These are phyloP conservation scores for Odiellus spinosus DNA, from an alignment of 2,888 invertebrate genomes.

Conservation along the genomic window DNA sequence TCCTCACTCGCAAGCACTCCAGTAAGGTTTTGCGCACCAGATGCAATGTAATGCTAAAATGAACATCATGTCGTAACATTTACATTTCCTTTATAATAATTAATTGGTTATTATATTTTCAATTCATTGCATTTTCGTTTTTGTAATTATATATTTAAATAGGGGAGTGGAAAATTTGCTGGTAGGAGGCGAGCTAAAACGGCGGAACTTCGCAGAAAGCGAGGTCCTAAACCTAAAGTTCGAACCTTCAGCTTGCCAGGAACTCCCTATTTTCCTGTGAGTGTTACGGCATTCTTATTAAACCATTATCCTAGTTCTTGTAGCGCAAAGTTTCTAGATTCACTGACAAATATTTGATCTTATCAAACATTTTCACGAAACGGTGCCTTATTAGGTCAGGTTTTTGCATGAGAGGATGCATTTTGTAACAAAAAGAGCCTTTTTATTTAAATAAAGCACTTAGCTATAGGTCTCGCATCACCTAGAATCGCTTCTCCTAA, in stretches of 20 bases:
- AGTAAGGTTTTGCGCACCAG: too few relatives aligned
- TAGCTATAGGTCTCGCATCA: too few relatives aligned
- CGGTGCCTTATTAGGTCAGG: not conserved
- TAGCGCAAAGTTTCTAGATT: not conserved
- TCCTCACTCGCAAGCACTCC: too few relatives aligned
- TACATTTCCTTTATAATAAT: too few relatives aligned
- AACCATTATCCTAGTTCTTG: not conserved
- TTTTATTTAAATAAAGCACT: too few relatives aligned
- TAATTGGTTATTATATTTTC: too few relatives aligned
- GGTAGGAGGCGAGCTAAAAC: slow-evolving; percentile 19
- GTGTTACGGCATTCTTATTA: not conserved
- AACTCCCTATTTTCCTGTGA: slow-evolving; percentile 5
- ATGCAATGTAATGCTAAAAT: too few relatives aligned
- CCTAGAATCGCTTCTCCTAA: too few relatives aligned
- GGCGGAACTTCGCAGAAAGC: slow-evolving; percentile 59
- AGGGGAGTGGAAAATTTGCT: slow-evolving; percentile 18
- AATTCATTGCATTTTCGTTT: not conserved
- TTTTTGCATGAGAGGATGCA: too few relatives aligned
- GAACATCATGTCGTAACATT: too few relatives aligned
- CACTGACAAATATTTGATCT: not conserved
- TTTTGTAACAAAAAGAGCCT: too few relatives aligned
- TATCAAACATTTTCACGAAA: not conserved
- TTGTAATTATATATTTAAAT: not conserved
- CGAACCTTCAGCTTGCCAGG: slow-evolving; percentile 10
- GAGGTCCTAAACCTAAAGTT: slow-evolving; percentile 77